phyloP scores from a whole-genome alignment of 1,140 invertebrate species.

The Drosophila sucinea region DNA sequence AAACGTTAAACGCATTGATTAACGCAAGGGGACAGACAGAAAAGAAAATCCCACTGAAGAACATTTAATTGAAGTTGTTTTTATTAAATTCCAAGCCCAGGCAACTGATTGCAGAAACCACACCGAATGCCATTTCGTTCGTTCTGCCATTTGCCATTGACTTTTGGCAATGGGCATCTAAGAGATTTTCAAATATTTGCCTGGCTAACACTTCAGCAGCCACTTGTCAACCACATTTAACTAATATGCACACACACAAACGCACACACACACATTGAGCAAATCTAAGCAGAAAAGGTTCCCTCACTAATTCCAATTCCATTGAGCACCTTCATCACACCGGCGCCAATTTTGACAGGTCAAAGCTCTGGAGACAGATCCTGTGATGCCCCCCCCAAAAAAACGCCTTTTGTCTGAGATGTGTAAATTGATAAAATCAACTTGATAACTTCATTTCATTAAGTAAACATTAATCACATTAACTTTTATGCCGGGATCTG shows the following conservation, averaged over 20 bases:
- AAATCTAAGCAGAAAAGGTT: constrained; percentile 7
- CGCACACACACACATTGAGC: background rate
- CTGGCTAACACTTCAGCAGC: constrained; percentile 45
- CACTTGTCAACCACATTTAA: constrained; percentile 59
- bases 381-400: background rate
- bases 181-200: constrained; percentile 62
- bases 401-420: constrained; percentile 59
- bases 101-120: constrained; percentile 63
- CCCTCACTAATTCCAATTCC: constrained; percentile 25
- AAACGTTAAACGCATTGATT: constrained; percentile 80
- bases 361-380: constrained; percentile 37
- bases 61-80: constrained; percentile 76
- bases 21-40: constrained; percentile 40
- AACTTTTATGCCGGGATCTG: constrained; percentile 59
- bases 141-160: background rate
- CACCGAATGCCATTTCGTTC: constrained; percentile 19
- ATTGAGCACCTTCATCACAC: constrained; percentile 64
- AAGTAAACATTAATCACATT: constrained; percentile 82
- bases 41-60: constrained; percentile 41
- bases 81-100: constrained; percentile 56
- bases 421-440: constrained; percentile 81
- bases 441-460: constrained; percentile 82
- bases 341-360: constrained; percentile 64
- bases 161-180: background rate
- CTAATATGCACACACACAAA: constrained; percentile 55